Evolutionary conservation across 2,888 invertebrate genomes (phyloP).

Genomic region (Phengaris arion): DNA sequence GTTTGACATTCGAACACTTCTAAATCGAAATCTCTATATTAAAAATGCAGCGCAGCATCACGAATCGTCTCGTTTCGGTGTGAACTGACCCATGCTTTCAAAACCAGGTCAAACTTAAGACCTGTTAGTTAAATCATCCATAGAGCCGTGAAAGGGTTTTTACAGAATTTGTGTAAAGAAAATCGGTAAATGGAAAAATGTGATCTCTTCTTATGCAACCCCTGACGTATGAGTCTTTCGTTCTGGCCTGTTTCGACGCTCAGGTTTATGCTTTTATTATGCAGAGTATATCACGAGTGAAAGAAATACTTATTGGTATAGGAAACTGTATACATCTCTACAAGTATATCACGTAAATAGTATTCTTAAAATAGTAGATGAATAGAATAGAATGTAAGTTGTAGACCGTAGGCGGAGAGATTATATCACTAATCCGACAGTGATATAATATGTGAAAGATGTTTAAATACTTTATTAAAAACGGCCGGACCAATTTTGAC

Average conservation of each 20-base stretch:
- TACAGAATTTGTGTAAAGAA: not conserved
- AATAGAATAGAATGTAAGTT: too few species aligned
- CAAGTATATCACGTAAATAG: not conserved
- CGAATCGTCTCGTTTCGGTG: too few species aligned
- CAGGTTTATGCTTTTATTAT: constrained; percentile 3
- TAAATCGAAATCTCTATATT: too few species aligned
- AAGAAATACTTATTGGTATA: not conserved
- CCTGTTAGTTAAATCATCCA: not conserved
- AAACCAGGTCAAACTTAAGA: not conserved
- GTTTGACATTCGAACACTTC: too few species aligned
- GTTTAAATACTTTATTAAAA: too few species aligned
- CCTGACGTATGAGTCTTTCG: not conserved
- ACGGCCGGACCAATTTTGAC: too few species aligned
- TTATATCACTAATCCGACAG: too few species aligned
- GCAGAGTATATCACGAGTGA: not conserved
- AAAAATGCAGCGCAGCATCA: too few species aligned
- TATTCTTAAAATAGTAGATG: too few species aligned
- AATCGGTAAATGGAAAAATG: not conserved
- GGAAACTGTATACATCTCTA: not conserved
- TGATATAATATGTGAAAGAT: too few species aligned
- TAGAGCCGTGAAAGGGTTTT: not conserved
- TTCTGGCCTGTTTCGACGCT: not conserved
- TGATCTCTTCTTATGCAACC: constrained; percentile 1
- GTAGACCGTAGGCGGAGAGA: too few species aligned
- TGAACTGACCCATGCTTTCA: not conserved